Evolutionary conservation across 35 echinoderm and acorn worm genomes (phyloP).

Genomic region (Lytechinus pictus): DNA sequence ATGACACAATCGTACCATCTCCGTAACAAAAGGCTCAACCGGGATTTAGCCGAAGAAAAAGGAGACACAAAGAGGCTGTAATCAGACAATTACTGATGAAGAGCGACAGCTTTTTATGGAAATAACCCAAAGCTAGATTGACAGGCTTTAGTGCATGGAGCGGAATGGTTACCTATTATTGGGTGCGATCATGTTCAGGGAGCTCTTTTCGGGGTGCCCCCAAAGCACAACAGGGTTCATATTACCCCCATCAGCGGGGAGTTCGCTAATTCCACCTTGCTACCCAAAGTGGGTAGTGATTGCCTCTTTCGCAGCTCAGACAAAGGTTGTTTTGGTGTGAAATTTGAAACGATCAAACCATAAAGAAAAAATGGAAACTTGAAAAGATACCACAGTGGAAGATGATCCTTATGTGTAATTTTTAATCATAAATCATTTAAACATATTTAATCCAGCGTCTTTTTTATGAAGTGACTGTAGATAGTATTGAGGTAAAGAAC

Average conservation of each 20-base stretch:
- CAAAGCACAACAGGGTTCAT: background rate
- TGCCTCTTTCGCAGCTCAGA: background rate
- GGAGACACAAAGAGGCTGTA: background rate
- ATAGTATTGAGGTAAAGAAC: too few species aligned
- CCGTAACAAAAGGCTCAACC: constrained; percentile 7
- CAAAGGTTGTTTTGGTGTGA: background rate
- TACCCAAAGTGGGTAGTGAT: background rate
- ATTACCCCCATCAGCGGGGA: background rate
- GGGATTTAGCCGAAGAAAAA: background rate
- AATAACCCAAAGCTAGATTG: constrained; percentile 17
- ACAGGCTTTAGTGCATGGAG: background rate
- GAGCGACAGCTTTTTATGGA: background rate
- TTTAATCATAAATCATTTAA: too few species aligned
- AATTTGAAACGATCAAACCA: background rate
- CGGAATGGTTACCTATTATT: background rate
- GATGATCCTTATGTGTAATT: background rate
- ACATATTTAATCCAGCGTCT: background rate
- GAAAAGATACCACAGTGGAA: background rate
- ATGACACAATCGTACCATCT: background rate
- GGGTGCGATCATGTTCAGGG: background rate
- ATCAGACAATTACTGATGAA: constrained; percentile 15
- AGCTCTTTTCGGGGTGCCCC: background rate
- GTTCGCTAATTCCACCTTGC: background rate
- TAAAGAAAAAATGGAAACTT: background rate
- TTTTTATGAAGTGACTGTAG: background rate